These are phyloP conservation scores for Chroicocephalus ridibundus DNA, from an alignment of 2,113 vertebrate genomes.

Conservation along the genomic window DNA sequence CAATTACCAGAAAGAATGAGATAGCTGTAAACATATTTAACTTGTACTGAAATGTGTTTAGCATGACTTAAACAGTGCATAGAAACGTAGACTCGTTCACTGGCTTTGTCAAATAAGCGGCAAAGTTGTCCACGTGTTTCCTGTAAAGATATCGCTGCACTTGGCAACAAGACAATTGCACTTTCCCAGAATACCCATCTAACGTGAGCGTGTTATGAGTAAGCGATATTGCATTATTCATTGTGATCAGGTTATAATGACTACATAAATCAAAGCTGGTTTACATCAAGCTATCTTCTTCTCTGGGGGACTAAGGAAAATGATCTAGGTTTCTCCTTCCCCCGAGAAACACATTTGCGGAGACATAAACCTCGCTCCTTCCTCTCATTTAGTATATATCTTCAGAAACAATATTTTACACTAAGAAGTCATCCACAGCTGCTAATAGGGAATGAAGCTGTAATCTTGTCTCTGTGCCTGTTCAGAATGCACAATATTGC, in stretches of 20 bases:
- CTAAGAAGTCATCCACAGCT: not conserved
- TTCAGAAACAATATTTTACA: not conserved
- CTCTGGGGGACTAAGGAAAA: not conserved
- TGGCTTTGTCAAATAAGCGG: not conserved
- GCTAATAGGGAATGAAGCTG: not conserved
- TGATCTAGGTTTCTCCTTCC: not conserved
- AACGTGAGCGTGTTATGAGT: not conserved
- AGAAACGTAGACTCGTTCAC: not conserved
- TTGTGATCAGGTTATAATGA: not conserved
- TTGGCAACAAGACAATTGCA: not conserved
- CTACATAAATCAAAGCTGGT: not conserved
- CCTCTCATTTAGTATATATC: not conserved
- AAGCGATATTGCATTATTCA: not conserved
- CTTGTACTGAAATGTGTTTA: not conserved
- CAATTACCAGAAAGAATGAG: not conserved
- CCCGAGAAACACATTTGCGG: not conserved
- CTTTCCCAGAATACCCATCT: not conserved
- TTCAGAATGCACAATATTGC: not conserved
- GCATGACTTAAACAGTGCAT: not conserved
- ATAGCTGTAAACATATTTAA: not conserved
- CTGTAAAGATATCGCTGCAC: not conserved
- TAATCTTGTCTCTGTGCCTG: not conserved
- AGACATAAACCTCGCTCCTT: not conserved
- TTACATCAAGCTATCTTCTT: not conserved
- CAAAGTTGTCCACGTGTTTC: not conserved